A percentile compares a stretch with the other conserved stretches of the same genome.
Evolutionary conservation across 2,888 invertebrate genomes (phyloP).

Genomic region (Rhagophthalmus giganteus): DNA sequence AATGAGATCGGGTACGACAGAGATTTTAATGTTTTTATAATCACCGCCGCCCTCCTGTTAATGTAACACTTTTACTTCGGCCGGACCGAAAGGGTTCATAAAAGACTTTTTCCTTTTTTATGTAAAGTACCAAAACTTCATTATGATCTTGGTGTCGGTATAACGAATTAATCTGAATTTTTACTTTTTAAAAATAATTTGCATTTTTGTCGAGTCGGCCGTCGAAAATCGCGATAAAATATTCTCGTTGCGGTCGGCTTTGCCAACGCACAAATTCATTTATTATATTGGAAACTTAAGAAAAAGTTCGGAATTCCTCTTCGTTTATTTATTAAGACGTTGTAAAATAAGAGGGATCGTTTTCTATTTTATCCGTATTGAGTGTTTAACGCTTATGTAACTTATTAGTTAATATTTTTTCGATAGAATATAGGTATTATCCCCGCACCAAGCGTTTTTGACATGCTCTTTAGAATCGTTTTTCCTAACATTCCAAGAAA

Average conservation of each 20-base stretch:
- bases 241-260: slow-evolving; percentile 6
- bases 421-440: not conserved
- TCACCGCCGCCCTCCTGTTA: slow-evolving; percentile 44
- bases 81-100: slow-evolving; percentile 48
- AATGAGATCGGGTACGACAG: slow-evolving; percentile 50
- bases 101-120: slow-evolving; percentile 55
- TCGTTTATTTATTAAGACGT: slow-evolving; percentile 8
- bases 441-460: too few relatives aligned
- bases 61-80: slow-evolving; percentile 49
- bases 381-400: slow-evolving; percentile 9
- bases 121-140: slow-evolving; percentile 50
- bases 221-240: not conserved
- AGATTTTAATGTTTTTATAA: slow-evolving; percentile 58
- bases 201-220: slow-evolving; percentile 27
- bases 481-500: too few relatives aligned
- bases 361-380: slow-evolving; percentile 6
- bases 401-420: not conserved
- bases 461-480: too few relatives aligned
- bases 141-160: slow-evolving; percentile 41
- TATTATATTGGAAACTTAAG: slow-evolving; percentile 17
- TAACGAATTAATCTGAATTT: slow-evolving; percentile 39
- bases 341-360: slow-evolving; percentile 8
- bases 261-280: slow-evolving; percentile 10
- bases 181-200: slow-evolving; percentile 36
- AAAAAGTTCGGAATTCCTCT: slow-evolving; percentile 13